phyloP scores from a whole-genome alignment of 2,888 invertebrate genomes.

The Eupithecia abbreviata region DNA sequence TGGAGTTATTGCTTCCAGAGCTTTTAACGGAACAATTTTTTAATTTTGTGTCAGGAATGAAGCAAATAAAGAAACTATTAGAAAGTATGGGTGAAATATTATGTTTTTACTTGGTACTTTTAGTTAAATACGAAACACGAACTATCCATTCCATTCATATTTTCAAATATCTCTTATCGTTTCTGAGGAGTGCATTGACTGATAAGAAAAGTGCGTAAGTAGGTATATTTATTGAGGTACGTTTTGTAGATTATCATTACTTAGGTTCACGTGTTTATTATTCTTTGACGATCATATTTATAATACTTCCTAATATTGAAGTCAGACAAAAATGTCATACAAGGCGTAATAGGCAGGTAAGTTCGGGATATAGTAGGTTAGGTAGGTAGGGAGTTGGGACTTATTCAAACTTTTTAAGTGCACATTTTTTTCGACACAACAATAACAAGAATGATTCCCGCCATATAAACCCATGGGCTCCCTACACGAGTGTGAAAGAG shows the following conservation, averaged over 20 bases:
- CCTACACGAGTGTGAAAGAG: conserved; percentile 59
- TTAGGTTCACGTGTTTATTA: not conserved
- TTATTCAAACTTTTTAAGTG: not conserved
- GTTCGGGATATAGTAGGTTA: not conserved
- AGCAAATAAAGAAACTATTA: not conserved
- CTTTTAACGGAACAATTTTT: not conserved
- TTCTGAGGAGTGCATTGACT: conserved; percentile 66
- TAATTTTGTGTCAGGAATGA: not conserved
- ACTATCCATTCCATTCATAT: conserved; percentile 16
- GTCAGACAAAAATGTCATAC: not conserved
- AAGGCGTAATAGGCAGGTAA: not conserved
- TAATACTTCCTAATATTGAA: not conserved
- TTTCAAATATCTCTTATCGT: conserved; percentile 36
- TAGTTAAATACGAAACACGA: conserved; percentile 7
- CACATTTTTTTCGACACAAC: conserved; percentile 9
- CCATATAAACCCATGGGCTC: conserved; percentile 47
- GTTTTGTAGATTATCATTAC: conserved; percentile 23
- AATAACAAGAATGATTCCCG: conserved; percentile 46
- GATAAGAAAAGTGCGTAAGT: conserved; percentile 57
- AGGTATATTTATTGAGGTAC: conserved; percentile 37
- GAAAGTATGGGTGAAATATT: not conserved
- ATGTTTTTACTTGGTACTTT: not conserved
- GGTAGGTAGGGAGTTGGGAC: not conserved
- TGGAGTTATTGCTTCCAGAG: not conserved
- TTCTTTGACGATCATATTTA: not conserved